Base-by-base conservation (phyloP, 2,888 invertebrate species). In the Drosophila tanythrix region DNA sequence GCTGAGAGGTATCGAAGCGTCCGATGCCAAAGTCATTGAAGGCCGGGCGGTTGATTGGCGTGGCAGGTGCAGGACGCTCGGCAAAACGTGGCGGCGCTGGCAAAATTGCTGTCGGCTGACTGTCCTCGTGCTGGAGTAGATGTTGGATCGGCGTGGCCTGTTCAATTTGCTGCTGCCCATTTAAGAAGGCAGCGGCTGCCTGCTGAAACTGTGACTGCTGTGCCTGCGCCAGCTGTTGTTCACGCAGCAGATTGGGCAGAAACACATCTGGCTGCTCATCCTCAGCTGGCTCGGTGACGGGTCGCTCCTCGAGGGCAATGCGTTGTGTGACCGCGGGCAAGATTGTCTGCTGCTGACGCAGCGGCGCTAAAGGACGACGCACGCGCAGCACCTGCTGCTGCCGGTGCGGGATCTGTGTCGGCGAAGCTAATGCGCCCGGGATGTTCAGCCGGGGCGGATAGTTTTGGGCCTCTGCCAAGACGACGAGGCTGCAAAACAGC, bases 231-330 rank as follows among this genome's bases (percentile, higher is more conserved):
- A 92, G 73, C 52, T 92, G 92, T 55, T 92, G 93, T 50, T 93
- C 92, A 11, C 92, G 88, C 38, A 92, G 66, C 13, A 93, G 76
- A 70, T 91, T 92, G 11, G 95, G 94, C 35, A 95, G 94, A 52
- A 94, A 95, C 70, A 94, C 94, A 70, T 94, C 94, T 58, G 95
- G 94, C 51, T 93, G 81, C 55, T 93, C 95, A 70, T 96, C 95
- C 92, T 96, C 96, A 27, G 94, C 94, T 81, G 96, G 94, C 92
- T 96, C 96, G 1, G 95, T 95, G 10, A 96, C 96, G 1, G 96
- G 96, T 80, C 96, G 95, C 18, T 93, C 93, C 46, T 94, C 93
- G 10, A 86, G 35, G 0, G 73, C 53, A 0, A 86, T 36, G 40
- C 92, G 90, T 13, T 91, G 92, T 56, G 89, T 89, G 33, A 85